These are phyloP conservation scores for Pangasius djambal DNA, from an alignment of 2,797 vertebrate genomes.

Conservation along the genomic window DNA sequence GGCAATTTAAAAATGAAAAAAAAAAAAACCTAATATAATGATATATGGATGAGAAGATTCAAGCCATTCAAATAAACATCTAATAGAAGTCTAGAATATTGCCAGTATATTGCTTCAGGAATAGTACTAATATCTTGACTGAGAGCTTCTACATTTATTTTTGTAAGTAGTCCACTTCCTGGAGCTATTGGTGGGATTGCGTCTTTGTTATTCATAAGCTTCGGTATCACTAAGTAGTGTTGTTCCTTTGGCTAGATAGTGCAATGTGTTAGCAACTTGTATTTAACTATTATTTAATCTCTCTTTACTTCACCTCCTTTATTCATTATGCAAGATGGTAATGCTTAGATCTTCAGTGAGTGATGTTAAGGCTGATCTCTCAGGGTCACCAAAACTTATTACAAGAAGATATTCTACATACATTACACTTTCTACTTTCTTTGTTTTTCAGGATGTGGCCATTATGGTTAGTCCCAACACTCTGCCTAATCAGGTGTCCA, in stretches of 20 bases:
- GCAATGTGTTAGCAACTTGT: not conserved
- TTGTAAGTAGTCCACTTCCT: not conserved
- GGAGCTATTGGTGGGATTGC: not conserved
- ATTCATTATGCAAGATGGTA: not conserved
- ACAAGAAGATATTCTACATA: not conserved
- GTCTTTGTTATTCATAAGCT: not conserved
- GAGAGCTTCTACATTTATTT: not conserved
- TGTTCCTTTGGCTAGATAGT: not conserved
- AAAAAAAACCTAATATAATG: not conserved
- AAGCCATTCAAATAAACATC: not conserved
- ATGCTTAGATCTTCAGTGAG: not conserved
- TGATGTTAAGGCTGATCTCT: not conserved
- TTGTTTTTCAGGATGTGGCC: slow-evolving; percentile 53
- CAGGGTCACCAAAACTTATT: not conserved
- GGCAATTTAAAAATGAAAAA: not conserved
- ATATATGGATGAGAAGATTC: not conserved
- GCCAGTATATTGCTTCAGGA: not conserved
- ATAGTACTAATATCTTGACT: not conserved
- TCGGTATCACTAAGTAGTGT: not conserved
- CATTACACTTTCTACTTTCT: slow-evolving; percentile 15
- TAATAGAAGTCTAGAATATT: not conserved
- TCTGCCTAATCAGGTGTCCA: slow-evolving; percentile 65
- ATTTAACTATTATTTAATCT: not conserved
- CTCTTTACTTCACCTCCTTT: not conserved
- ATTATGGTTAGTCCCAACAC: slow-evolving; percentile 50